Conservation (phyloP, 1,140 invertebrate species). For the Sycophila sp. region DNA sequence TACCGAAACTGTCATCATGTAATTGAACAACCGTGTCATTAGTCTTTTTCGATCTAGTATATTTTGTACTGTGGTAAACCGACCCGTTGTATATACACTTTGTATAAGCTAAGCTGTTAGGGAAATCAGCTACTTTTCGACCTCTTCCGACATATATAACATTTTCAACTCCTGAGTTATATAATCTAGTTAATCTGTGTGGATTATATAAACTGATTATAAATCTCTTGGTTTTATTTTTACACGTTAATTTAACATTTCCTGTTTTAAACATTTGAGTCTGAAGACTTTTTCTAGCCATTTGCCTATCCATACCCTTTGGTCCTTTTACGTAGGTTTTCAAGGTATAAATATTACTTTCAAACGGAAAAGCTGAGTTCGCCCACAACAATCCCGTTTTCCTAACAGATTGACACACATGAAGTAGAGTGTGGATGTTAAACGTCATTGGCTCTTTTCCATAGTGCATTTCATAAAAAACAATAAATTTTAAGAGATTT, state of each 20-base stretch:
- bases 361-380: slow-evolving; percentile 26
- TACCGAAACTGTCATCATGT: no score
- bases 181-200: neutral
- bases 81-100: slow-evolving; percentile 1
- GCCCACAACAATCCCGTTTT: slow-evolving; percentile 24
- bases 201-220: neutral
- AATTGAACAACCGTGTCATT: no score
- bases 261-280: slow-evolving; percentile 13
- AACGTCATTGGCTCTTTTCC: slow-evolving; percentile 17
- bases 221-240: neutral
- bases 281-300: slow-evolving; percentile 15
- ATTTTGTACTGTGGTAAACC: slow-evolving; percentile 4
- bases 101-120: neutral
- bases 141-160: neutral
- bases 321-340: slow-evolving; percentile 22
- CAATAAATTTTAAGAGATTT: slow-evolving; percentile 25
- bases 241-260: slow-evolving; percentile 27
- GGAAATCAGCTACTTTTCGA: neutral
- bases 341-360: no score
- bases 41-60: neutral
- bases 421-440: slow-evolving; percentile 27
- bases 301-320: slow-evolving; percentile 30
- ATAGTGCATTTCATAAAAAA: slow-evolving; percentile 11
- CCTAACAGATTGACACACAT: slow-evolving; percentile 23
- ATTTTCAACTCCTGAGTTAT: neutral